Base-by-base conservation (phyloP, 1,140 invertebrate species). In the Euwallacea fornicatus region DNA sequence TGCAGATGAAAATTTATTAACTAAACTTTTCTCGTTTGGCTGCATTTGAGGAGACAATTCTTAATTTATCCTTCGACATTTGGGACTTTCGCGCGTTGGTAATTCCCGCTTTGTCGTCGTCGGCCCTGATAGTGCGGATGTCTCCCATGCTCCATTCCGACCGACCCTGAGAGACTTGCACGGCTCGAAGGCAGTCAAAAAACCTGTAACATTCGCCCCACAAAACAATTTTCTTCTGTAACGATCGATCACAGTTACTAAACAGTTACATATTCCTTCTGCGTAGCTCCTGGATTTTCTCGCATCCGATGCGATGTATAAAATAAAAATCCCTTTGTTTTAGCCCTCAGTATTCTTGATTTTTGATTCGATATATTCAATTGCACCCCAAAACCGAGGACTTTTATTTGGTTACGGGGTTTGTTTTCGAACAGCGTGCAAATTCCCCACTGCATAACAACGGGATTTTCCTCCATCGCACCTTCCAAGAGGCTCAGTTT, bases 301-400 rank as follows among this genome's bases (percentile, higher is more conserved):
- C 16, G 8, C 54, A 56, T 9, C 54, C 16, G 54, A 50, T 50
- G 54, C 54, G 10, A 15, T 56, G 46, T 13, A 21, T 56, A 56
- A 56, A 56, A 60, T 60, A 42, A 60, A 42, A 42, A 42, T 60
- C 41, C 10, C 41, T 41, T 42, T 60, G 21, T 60, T 60, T 60
- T 60, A 41, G 41, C 10, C 21, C 16, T 42, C 16, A 50, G 54
- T 56, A 56, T 60, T 41, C 58, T 60, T 60, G 58, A 60, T 60
- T 60, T 60, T 60, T 60, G 58, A 60, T 60, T 60, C 41, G 58
- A 42, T 42, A 60, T 60, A 60, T 60, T 10, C 58, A 42, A 42
- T 60, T 60, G 21, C 41, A 42, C 8, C 58, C 41, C 41, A 16
- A 60, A 60, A 33, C 41, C 9, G 16, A 60, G 41, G 21, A 60